A percentile compares a stretch with the other conserved stretches of the same genome.
These are phyloP conservation scores for Choloepus hoffmanni DNA, from an alignment of 2,113 vertebrate genomes.

Conservation along the genomic window DNA sequence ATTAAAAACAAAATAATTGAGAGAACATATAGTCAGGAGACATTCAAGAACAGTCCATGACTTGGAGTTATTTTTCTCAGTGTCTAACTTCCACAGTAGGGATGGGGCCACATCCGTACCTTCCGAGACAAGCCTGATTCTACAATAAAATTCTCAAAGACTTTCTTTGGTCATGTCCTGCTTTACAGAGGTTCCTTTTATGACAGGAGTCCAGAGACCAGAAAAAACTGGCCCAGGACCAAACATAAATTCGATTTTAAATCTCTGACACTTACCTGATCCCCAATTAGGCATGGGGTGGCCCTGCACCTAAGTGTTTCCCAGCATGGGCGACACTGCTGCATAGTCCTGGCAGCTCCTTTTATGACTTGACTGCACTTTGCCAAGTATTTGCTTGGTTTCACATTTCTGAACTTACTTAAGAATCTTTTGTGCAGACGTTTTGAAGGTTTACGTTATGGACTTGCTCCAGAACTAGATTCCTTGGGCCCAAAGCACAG, in stretches of 20 bases:
- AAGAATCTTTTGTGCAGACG: slow-evolving; percentile 84
- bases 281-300: slow-evolving; percentile 78
- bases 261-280: slow-evolving; percentile 77
- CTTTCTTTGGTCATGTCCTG: slow-evolving; percentile 75
- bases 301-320: slow-evolving; percentile 52
- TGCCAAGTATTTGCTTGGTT: slow-evolving; percentile 83
- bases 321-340: slow-evolving; percentile 80
- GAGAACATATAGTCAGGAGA: neutral
- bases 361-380: slow-evolving; percentile 81
- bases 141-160: slow-evolving; percentile 74
- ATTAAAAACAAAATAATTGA: slow-evolving; percentile 31
- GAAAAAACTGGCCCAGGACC: slow-evolving; percentile 73
- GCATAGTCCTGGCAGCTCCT: slow-evolving; percentile 66
- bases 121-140: neutral
- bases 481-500: slow-evolving; percentile 72
- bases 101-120: neutral
- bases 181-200: slow-evolving; percentile 70
- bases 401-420: slow-evolving; percentile 85
- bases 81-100: neutral
- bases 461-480: slow-evolving; percentile 75
- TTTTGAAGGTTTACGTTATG: slow-evolving; percentile 79
- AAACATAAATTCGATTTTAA: slow-evolving; percentile 81
- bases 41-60: neutral
- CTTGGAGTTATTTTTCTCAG: neutral
- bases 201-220: slow-evolving; percentile 74